Base-by-base conservation (phyloP, 2,888 invertebrate species). In the Hydrotaea cyrtoneurina region DNA sequence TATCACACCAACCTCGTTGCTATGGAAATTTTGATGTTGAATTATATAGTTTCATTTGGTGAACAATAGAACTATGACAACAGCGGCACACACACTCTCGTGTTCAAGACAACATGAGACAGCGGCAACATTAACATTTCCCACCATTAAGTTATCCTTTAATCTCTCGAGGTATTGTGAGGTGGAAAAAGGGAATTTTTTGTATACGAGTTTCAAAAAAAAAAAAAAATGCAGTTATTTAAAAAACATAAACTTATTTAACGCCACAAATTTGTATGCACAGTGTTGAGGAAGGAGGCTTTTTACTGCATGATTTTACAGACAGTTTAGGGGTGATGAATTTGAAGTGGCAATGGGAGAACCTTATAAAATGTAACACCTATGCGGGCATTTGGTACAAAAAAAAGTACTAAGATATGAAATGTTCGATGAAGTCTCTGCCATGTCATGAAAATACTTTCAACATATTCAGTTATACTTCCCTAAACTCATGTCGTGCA, bases 181-280 rank as follows among this genome's bases (percentile, higher is more conserved):
- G 11, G 13, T 15, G n/a, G 23, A 23, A 19, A 21, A 26, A 26
- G 59, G 59, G 4, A 59, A 23, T 26, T 26, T 59, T 2, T 59
- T 59, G 59, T 15, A 4, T 31, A 7, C 2, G 7, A 31, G 31
- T 31, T 31, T 31, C 2, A 2, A 4, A 31, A 31, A 31, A 2
- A 4, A 31, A 31, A 31, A 31, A 31, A 4, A 31, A 4, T 31
- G 31, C 13, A 26, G 59, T 11, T 59, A 15, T 26, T 15, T 26
- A 26, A 55, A 55, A 55, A 23, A n/a, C n/a, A n/a, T n/a, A n/a
- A n/a, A n/a, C n/a, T 53, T 53, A 53, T 55, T 55, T 55, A 55
- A 21, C 1, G 23, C 21, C 2, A 55, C 7, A 55, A 55, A 55
- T 55, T n/a, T 8, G 39, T 8, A 39, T 39, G 2, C 13, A 39